A percentile compares a stretch with the other conserved stretches of the same genome.
Conservation (phyloP, 2,113 vertebrate species). For the Ondatra zibethicus region DNA sequence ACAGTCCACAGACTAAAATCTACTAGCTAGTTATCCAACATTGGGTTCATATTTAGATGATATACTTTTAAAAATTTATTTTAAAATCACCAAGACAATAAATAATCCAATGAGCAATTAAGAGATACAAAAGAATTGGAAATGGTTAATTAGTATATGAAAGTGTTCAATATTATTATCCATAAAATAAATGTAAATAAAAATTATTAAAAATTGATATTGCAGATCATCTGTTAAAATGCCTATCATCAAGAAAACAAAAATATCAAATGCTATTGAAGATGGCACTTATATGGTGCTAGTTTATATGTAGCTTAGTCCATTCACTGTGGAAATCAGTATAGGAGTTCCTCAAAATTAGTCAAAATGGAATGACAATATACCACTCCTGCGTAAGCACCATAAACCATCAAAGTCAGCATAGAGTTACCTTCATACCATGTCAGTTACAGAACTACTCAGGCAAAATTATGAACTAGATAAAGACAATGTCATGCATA, state of each 20-base stretch:
- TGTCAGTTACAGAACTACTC: neutral
- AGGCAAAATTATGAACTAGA: neutral
- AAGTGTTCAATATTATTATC: neutral
- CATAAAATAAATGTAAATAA: neutral
- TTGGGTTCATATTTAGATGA: neutral
- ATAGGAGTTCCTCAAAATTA: neutral
- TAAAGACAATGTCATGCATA: neutral
- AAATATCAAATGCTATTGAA: neutral
- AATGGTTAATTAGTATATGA: neutral
- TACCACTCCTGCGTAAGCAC: neutral
- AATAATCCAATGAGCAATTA: neutral
- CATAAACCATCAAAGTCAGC: neutral
- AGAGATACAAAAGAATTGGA: neutral
- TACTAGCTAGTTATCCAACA: neutral
- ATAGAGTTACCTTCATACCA: neutral
- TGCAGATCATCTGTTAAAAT: neutral
- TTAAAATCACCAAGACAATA: neutral
- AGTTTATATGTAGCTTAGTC: neutral
- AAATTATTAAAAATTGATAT: neutral
- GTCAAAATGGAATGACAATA: neutral
- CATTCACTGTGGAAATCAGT: neutral
- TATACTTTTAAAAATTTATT: neutral
- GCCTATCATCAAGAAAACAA: neutral
- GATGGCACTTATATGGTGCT: neutral
- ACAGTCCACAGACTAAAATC: neutral